phyloP scores from a whole-genome alignment of 2,797 vertebrate species.

The Spinus pinus region DNA sequence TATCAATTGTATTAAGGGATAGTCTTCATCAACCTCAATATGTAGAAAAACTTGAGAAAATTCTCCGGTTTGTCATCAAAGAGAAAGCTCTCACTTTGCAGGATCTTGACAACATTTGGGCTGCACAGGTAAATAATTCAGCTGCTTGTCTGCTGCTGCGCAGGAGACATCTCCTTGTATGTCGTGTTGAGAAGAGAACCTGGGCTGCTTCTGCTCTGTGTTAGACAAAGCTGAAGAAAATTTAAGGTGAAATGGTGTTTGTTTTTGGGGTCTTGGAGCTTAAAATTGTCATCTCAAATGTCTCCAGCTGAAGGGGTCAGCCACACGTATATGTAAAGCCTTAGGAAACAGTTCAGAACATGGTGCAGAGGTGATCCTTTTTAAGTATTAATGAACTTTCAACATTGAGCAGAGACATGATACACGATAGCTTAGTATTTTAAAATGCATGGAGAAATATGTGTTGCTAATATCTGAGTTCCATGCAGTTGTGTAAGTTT shows the following conservation, averaged over 20 bases:
- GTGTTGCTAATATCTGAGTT: neutral
- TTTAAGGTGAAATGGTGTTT: neutral
- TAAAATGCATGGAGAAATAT: neutral
- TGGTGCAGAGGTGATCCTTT: neutral
- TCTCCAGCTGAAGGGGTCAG: neutral
- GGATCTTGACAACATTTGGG: constrained; percentile 99
- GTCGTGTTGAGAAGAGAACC: neutral
- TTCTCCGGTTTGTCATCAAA: constrained; percentile 98
- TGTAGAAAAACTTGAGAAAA: constrained; percentile 98
- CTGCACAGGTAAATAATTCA: constrained; percentile 88
- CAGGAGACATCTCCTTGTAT: neutral
- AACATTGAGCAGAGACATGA: neutral
- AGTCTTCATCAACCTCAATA: constrained; percentile 99
- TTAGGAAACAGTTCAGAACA: neutral
- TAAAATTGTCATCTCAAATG: neutral
- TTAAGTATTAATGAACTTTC: neutral
- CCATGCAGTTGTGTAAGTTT: neutral
- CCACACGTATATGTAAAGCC: fast-evolving
- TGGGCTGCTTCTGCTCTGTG: neutral
- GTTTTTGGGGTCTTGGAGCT: neutral
- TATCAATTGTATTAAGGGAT: constrained; percentile 96
- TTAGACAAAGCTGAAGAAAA: neutral
- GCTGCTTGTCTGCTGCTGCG: neutral
- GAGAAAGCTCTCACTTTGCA: constrained; percentile 98
- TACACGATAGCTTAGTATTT: neutral